phyloP scores from a whole-genome alignment of 2,888 invertebrate species.

The Iselma pallidipennis region DNA sequence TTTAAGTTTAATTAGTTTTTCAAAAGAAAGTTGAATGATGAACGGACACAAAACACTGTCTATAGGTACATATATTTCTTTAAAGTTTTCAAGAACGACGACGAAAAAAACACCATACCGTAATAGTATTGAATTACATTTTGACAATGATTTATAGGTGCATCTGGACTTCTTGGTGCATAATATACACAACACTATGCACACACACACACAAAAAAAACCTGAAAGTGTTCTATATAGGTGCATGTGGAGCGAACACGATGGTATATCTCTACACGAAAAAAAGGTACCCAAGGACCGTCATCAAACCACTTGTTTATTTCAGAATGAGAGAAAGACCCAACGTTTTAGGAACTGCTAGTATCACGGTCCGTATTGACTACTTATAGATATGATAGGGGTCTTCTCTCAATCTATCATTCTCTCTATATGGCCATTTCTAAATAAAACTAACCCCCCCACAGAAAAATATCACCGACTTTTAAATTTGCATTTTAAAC shows the following conservation, averaged over 20 bases:
- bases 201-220: neutral
- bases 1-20: neutral
- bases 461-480: neutral
- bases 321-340: constrained; percentile 14
- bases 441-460: neutral
- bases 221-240: constrained; percentile 7
- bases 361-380: constrained; percentile 10
- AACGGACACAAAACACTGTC: neutral
- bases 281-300: constrained; percentile 7
- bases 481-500: neutral
- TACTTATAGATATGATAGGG: neutral
- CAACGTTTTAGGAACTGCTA: constrained; percentile 30
- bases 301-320: constrained; percentile 35
- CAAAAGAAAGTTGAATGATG: neutral
- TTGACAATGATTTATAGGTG: constrained; percentile 3
- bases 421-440: neutral
- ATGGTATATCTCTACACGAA: constrained; percentile 5
- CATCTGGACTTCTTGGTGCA: too few relatives aligned
- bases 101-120: too few relatives aligned
- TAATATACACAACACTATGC: too few relatives aligned
- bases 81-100: too few relatives aligned
- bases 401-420: neutral
- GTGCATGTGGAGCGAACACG: constrained; percentile 9
- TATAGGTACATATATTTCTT: too few relatives aligned
- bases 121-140: neutral